A percentile compares a stretch with the other conserved stretches of the same genome.
phyloP scores from a whole-genome alignment of 2,113 vertebrate genomes.

The Gasterosteus aculeatus region DNA sequence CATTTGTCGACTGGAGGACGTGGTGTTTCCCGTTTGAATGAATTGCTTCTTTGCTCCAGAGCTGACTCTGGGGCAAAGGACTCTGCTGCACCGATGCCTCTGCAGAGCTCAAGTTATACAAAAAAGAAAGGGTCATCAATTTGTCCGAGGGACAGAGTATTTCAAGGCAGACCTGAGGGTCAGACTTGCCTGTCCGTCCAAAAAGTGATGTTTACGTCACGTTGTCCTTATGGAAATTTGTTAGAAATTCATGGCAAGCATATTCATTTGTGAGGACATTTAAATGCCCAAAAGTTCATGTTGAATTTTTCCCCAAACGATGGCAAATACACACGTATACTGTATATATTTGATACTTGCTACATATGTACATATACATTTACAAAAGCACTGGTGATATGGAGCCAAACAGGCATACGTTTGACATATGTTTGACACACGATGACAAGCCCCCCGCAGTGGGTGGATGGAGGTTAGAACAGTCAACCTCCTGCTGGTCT shows the following conservation, averaged over 20 bases:
- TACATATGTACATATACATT: background rate
- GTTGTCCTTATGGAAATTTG: background rate
- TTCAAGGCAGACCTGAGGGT: background rate
- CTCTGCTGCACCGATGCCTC: background rate
- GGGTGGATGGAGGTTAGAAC: slow-evolving; percentile 60
- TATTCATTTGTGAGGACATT: background rate
- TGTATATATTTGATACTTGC: too few relatives aligned
- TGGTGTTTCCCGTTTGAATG: background rate
- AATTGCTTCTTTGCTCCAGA: slow-evolving; percentile 6
- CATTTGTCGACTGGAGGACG: background rate
- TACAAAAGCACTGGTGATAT: background rate
- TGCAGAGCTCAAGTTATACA: background rate
- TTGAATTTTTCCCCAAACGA: too few relatives aligned
- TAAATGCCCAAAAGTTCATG: too few relatives aligned
- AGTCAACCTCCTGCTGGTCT: slow-evolving; percentile 53
- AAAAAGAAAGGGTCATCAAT: background rate
- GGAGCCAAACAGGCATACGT: slow-evolving; percentile 15
- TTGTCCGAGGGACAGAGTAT: background rate
- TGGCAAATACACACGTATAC: background rate
- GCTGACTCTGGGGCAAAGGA: background rate
- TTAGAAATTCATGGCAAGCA: background rate
- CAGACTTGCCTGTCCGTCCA: background rate
- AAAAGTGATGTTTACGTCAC: background rate
- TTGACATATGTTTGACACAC: too few relatives aligned
- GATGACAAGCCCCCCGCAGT: slow-evolving; percentile 51